Percentiles rank a stretch among this genome's conserved stretches.
Conservation (phyloP, 2,888 invertebrate species). For the Rhaphigaster nebulosa region DNA sequence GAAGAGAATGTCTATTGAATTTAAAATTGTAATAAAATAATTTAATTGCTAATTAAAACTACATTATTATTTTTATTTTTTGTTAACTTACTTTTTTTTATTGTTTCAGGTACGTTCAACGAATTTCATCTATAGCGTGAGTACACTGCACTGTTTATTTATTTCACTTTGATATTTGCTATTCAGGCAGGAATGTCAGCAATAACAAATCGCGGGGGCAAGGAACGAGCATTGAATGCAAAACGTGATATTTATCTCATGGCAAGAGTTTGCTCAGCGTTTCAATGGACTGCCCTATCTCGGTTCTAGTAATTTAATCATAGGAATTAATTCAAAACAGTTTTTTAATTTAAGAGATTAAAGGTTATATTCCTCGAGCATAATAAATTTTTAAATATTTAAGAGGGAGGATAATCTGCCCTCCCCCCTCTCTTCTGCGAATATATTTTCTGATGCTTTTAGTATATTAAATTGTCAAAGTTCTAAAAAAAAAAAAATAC, state of each 20-base stretch:
- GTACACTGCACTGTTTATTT: neutral
- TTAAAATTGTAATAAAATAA: neutral
- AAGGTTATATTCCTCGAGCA: neutral
- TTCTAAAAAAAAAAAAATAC: too few species aligned
- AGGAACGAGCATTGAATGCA: neutral
- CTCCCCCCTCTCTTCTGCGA: too few species aligned
- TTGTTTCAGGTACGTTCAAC: neutral
- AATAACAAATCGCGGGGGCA: neutral
- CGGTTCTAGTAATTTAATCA: neutral
- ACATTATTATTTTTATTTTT: neutral
- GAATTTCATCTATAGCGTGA: neutral
- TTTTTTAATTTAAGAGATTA: neutral
- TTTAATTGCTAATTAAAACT: too few species aligned
- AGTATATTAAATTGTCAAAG: neutral
- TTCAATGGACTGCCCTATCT: neutral
- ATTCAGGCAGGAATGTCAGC: neutral
- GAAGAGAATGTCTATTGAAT: neutral
- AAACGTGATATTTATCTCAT: neutral
- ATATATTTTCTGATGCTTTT: neutral
- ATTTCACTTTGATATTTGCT: neutral
- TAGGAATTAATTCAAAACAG: neutral
- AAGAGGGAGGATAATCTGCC: neutral
- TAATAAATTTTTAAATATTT: neutral
- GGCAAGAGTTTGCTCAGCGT: neutral
- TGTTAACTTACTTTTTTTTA: neutral